A percentile compares a stretch with the other conserved stretches of the same genome.
These are phyloP conservation scores for Pollenia labialis DNA, from an alignment of 2,888 invertebrate genomes.

Conservation along the genomic window DNA sequence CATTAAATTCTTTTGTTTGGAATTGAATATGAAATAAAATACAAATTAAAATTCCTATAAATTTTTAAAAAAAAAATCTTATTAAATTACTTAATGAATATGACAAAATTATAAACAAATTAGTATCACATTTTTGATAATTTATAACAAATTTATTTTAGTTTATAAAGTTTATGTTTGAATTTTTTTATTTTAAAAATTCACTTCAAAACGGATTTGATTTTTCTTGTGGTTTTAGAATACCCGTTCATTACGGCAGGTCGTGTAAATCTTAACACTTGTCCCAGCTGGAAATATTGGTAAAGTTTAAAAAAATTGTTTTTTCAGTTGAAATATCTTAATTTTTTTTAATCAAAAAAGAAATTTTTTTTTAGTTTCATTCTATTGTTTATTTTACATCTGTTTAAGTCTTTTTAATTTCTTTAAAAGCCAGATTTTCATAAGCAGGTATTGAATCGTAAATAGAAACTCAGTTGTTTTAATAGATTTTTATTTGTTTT, in stretches of 20 bases:
- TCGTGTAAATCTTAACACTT: neutral
- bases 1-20: neutral
- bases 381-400: neutral
- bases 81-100: constrained; percentile 35
- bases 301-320: neutral
- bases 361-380: constrained; percentile 7
- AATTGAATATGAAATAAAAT: neutral
- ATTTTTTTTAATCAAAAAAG: neutral
- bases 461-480: neutral
- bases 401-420: neutral
- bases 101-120: constrained; percentile 63
- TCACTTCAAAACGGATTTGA: neutral
- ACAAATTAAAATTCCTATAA: constrained; percentile 11
- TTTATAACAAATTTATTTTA: constrained; percentile 15
- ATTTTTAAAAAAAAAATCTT: constrained; percentile 22
- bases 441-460: constrained; percentile 15
- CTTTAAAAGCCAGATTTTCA: constrained; percentile 4
- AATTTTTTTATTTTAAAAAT: neutral
- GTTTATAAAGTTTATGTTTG: neutral
- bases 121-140: constrained; percentile 37
- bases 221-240: neutral
- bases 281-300: constrained; percentile 17
- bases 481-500: constrained; percentile 2
- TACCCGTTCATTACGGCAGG: neutral
- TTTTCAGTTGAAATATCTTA: neutral